Evolutionary conservation across 2,113 vertebrate genomes (phyloP), one percentile per base, ranked within the genome.

Genomic region (Oenanthe melanoleuca): DNA sequence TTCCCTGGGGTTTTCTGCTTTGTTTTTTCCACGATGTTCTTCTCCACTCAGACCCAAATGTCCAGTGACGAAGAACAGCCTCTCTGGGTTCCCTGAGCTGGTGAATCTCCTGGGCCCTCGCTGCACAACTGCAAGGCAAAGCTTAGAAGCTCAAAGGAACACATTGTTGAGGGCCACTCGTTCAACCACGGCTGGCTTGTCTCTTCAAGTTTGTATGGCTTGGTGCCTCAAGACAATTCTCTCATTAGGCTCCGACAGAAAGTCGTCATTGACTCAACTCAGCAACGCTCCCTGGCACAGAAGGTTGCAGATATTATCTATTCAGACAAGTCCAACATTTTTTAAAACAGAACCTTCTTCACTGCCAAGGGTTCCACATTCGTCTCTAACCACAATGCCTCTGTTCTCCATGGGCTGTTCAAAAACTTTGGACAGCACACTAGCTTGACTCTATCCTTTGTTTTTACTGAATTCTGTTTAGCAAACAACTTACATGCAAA

Each of bases 191-290:
- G 72, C 90, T 80, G 82, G 80, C 92, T 93, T 86, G 92, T 92
- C 94, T 95, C 88, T 88, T 95, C 90, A 93, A 95, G 88, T 90
- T 90, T 64, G 57, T 53, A 56, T 92, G 89, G 95, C 67, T 86
- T 96, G 64, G 80, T 96, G 94, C 93, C 85, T 83, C 88, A 73
- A 94, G 86, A 96, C 80, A 95, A 94, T 88, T 89, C 92, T 66
- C 86, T 88, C 83, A 86, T 92, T 83, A 83, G 94, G n/a, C 86
- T 94, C 85, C 2, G 4, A 83, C 79, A 92, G 92, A 88, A 96
- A 93, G 82, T 94, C 31, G 3, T 90, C 93, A 92, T 33, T 94
- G 92, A 88, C 86, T 95, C 93, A 90, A 86, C 37, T 44, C 52
- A 89, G 89, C 89, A 94, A 92, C 1, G 0, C 49, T 88, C 71